Evolutionary conservation across 2,113 vertebrate genomes (phyloP).

Genomic region (Antigone vipio): DNA sequence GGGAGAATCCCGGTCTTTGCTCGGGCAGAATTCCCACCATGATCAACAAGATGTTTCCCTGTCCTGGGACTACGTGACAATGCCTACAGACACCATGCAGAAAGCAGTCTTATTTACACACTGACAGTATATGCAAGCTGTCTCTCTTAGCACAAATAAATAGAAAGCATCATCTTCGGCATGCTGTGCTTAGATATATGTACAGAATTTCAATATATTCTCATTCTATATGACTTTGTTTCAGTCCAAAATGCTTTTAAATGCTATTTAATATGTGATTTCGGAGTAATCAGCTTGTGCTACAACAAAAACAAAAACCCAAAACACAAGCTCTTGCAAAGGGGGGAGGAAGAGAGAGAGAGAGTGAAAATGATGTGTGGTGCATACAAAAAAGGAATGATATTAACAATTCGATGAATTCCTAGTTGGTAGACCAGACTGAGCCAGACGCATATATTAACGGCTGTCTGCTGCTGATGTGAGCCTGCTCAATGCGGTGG

Average conservation of each 20-base stretch:
- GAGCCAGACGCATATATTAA: constrained; percentile 98
- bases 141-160: not conserved
- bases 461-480: constrained; percentile 88
- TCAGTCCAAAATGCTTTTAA: constrained; percentile 57
- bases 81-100: not conserved
- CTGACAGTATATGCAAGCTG: not conserved
- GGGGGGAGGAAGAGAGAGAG: constrained; percentile 77
- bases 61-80: not conserved
- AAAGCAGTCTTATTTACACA: not conserved
- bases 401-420: constrained; percentile 87
- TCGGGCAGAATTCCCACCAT: not conserved
- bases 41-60: not conserved
- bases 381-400: constrained; percentile 93
- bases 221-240: not conserved
- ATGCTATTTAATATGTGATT: constrained; percentile 77
- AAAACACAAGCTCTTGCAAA: constrained; percentile 79
- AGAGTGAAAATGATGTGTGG: constrained; percentile 80
- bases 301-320: constrained; percentile 73
- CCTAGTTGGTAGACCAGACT: constrained; percentile 86
- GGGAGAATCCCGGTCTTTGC: not conserved
- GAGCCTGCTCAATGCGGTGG: constrained; percentile 83
- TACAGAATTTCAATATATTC: not conserved
- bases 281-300: constrained; percentile 83
- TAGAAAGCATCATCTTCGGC: not conserved
- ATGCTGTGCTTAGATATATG: not conserved